These are phyloP conservation scores for Diplodus puntazzo DNA, from an alignment of 2,797 vertebrate species.

Conservation along the genomic window DNA sequence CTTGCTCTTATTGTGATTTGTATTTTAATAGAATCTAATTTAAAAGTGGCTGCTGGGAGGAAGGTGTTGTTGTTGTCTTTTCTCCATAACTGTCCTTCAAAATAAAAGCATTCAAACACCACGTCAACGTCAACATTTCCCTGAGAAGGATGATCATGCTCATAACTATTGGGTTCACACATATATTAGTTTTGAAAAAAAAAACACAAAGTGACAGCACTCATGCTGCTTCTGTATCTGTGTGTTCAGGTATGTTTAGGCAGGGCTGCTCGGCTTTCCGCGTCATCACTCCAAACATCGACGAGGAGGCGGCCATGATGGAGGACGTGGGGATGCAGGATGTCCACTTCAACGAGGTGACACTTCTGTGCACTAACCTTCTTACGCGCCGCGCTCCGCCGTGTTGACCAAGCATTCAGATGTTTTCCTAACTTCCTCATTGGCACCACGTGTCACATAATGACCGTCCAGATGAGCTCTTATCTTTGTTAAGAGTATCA, in stretches of 20 bases:
- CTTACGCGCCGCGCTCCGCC: too few species aligned
- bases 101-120: neutral
- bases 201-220: neutral
- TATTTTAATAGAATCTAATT: too few species aligned
- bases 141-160: too few species aligned
- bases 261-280: constrained; percentile 96
- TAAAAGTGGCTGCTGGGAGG: too few species aligned
- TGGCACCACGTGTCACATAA: constrained; percentile 9
- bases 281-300: constrained; percentile 98
- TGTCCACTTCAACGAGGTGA: constrained; percentile 97
- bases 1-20: neutral
- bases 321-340: constrained; percentile 99
- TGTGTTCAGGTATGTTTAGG: constrained; percentile 91
- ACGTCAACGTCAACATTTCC: too few species aligned
- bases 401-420: neutral
- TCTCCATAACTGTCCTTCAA: neutral
- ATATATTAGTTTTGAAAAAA: too few species aligned
- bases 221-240: neutral
- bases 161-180: too few species aligned
- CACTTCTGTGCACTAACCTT: neutral
- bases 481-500: constrained; percentile 66
- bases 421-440: neutral
- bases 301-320: constrained; percentile 99
- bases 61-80: neutral
- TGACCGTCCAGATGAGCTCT: constrained; percentile 9